Evolutionary conservation across 92 coral and sea anemone species (phyloP).

Genomic region (Phymanthus crucifer): DNA sequence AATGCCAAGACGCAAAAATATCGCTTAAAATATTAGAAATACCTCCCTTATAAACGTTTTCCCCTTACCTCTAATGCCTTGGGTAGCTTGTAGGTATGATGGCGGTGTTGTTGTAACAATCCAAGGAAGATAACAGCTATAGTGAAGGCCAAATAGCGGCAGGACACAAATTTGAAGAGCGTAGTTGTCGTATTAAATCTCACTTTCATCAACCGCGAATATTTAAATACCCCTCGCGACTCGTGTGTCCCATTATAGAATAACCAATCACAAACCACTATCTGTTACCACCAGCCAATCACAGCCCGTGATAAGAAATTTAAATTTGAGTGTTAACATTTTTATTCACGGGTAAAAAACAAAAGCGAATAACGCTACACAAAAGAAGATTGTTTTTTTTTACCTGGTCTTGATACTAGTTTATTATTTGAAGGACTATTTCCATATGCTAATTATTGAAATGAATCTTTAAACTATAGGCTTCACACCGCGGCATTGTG

Average conservation of each 20-base stretch:
- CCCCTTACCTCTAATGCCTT: background rate
- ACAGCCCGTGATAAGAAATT: constrained; percentile 57
- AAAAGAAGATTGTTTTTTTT: constrained; percentile 41
- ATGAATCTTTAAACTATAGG: constrained; percentile 3
- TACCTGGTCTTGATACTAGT: constrained; percentile 22
- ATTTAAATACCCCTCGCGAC: constrained; percentile 94
- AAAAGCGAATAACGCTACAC: constrained; percentile 55
- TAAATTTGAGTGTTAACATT: constrained; percentile 80
- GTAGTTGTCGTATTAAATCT: constrained; percentile 47
- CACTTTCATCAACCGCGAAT: constrained; percentile 98
- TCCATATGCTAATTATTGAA: constrained; percentile 24
- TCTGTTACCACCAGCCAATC: constrained; percentile 56
- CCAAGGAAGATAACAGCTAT: background rate
- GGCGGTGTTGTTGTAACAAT: background rate
- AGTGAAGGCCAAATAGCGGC: constrained; percentile 1
- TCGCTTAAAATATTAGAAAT: background rate
- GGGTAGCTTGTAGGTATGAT: background rate
- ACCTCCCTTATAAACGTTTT: background rate
- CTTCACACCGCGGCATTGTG: too few species aligned
- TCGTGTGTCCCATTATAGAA: constrained; percentile 90
- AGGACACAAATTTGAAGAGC: background rate
- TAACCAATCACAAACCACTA: constrained; percentile 61
- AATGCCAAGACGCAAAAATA: constrained; percentile 5
- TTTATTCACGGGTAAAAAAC: constrained; percentile 70
- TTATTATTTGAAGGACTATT: constrained; percentile 13